Conservation (phyloP, 2,797 vertebrate species). For the Sternarchorhynchus goeldii region DNA sequence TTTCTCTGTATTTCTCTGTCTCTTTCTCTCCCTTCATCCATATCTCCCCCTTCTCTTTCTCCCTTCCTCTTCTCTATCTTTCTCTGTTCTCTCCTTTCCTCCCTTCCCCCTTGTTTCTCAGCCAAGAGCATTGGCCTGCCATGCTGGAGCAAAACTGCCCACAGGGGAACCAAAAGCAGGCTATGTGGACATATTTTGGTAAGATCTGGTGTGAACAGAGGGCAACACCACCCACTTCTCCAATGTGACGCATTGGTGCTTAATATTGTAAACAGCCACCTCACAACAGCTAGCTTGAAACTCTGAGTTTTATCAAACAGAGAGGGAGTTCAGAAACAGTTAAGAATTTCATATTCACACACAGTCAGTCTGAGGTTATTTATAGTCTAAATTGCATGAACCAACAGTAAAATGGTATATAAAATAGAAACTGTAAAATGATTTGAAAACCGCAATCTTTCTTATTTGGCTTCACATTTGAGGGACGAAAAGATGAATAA, state of each 20-base stretch:
- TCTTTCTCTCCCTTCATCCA: background rate
- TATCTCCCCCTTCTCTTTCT: slow-evolving; percentile 2
- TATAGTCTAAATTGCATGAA: too few relatives aligned
- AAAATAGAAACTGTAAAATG: too few relatives aligned
- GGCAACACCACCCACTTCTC: background rate
- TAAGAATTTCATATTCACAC: too few relatives aligned
- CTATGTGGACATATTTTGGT: slow-evolving; percentile 35
- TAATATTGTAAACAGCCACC: background rate
- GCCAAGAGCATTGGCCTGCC: too few relatives aligned
- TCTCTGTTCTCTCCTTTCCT: slow-evolving; percentile 34
- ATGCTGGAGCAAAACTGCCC: background rate
- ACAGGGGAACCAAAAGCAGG: slow-evolving; percentile 52
- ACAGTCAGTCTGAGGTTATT: too few relatives aligned
- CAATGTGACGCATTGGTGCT: background rate
- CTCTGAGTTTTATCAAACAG: too few relatives aligned
- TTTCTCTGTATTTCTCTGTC: background rate
- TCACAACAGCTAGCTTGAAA: too few relatives aligned
- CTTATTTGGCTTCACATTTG: too few relatives aligned
- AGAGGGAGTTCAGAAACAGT: too few relatives aligned
- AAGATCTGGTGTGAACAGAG: slow-evolving; percentile 22
- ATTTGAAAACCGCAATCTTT: too few relatives aligned
- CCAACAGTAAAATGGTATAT: too few relatives aligned
- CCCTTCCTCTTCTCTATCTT: slow-evolving; percentile 2
- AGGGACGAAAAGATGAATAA: too few relatives aligned
- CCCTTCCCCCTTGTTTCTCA: slow-evolving; percentile 32